Evolutionary conservation across 2,113 vertebrate species (phyloP).

Genomic region (Dasyprocta punctata): DNA sequence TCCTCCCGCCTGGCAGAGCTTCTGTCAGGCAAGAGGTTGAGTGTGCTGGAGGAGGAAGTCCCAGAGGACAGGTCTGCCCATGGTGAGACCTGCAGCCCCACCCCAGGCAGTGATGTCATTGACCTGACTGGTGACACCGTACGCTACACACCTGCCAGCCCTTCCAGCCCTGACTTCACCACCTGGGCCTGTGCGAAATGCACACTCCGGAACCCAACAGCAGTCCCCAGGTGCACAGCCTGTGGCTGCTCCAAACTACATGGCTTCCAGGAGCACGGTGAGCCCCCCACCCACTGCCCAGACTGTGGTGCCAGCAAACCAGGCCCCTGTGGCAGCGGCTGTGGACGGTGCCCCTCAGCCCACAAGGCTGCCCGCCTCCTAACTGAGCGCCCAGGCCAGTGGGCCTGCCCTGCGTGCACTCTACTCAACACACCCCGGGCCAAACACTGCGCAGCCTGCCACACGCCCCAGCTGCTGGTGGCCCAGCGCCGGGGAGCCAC

Average conservation of each 20-base stretch:
- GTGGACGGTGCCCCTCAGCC: constrained; percentile 76
- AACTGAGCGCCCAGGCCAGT: constrained; percentile 84
- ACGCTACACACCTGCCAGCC: constrained; percentile 94
- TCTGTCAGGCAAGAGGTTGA: constrained; percentile 92
- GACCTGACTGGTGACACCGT: constrained; percentile 93
- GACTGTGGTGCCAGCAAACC: constrained; percentile 85
- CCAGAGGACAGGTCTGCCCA: constrained; percentile 79
- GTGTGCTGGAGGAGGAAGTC: constrained; percentile 93
- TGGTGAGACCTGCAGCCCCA: constrained; percentile 89
- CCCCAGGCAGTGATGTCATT: constrained; percentile 89
- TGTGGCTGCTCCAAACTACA: constrained; percentile 97
- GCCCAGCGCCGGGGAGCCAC: constrained; percentile 89
- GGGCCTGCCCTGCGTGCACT: constrained; percentile 96
- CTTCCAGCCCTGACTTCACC: constrained; percentile 97
- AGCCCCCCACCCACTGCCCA: constrained; percentile 81
- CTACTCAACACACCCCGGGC: constrained; percentile 92
- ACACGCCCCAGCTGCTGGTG: constrained; percentile 94
- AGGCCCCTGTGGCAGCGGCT: constrained; percentile 76
- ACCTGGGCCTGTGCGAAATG: constrained; percentile 97
- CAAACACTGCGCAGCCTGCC: constrained; percentile 95
- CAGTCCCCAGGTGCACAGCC: constrained; percentile 91
- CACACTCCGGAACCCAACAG: constrained; percentile 94
- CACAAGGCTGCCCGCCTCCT: constrained; percentile 87
- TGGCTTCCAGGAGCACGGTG: constrained; percentile 93
- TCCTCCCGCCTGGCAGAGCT: constrained; percentile 85